Base-by-base conservation (phyloP, 1,140 invertebrate species). In the Aricia agestis region DNA sequence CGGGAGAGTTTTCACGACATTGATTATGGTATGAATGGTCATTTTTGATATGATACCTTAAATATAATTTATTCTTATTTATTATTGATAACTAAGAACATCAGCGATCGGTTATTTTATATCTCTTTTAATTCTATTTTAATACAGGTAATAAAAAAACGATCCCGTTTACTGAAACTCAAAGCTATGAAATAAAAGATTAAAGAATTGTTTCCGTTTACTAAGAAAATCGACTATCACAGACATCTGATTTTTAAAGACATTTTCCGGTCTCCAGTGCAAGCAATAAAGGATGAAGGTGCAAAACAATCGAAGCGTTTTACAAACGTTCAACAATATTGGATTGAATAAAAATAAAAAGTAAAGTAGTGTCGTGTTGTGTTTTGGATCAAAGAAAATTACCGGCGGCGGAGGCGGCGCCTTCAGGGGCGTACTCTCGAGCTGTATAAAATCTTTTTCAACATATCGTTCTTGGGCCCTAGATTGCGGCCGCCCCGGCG, bases 351-450 rank as follows among this genome's bases (percentile, higher is more conserved):
- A 85, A 84, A 90, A 90, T 85, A 87, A 86, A 85, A 89, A 81
- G 74, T 81, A 67, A 78, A 80, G 73, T 79, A 78, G 78, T 82
- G 79, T 83, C 78, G 72, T 74, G 76, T 80, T 75, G 83, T 84
- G 82, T 82, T 89, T 85, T 86, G 82, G 80, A 86, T 87, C 82
- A 89, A 90, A 87, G 80, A 85, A 89, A 86, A 89, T 85, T 86
- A 86, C 84, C 72, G 77, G 68, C 74, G 79, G 81, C 78, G 78
- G 73, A 75, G 77, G 76, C 73, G 74, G 69, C 66, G 78, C 84
- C 83, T 85, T 82, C 68, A 76, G 66, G 75, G 75, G 76, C 68
- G 77, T 69, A 78, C 68, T 74, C 76, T 77, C 75, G 76, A 81
- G 82, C 81, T 82, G 79, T 82, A 85, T 86, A 87, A 87, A 87